Percentiles rank a stretch among this genome's conserved stretches.
phyloP scores from a whole-genome alignment of 2,797 vertebrate species.

The Enteromius anoplus region DNA sequence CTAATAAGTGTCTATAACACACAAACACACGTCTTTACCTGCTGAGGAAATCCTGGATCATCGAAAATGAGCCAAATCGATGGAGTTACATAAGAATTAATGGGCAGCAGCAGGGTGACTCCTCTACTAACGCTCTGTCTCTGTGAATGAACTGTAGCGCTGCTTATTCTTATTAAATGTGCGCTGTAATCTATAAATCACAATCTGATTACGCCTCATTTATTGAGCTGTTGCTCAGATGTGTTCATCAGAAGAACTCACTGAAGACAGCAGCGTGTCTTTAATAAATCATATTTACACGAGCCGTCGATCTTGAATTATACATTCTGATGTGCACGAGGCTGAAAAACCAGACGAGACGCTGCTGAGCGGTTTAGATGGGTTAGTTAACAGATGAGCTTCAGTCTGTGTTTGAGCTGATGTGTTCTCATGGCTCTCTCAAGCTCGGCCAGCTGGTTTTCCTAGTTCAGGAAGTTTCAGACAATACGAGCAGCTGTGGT shows the following conservation, averaged over 20 bases:
- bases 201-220: not conserved
- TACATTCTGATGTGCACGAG: constrained; percentile 18
- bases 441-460: not conserved
- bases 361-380: not conserved
- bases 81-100: not conserved
- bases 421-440: not conserved
- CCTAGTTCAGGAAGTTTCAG: not conserved
- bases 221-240: not conserved
- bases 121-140: too few relatives aligned
- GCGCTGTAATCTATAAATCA: not conserved
- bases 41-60: not conserved
- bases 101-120: too few relatives aligned
- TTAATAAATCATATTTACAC: constrained; percentile 40
- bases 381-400: not conserved
- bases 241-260: not conserved
- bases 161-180: not conserved
- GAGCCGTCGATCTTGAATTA: constrained; percentile 33
- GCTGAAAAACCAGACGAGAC: not conserved
- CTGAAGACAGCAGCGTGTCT: not conserved
- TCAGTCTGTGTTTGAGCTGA: too few relatives aligned
- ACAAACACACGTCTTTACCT: not conserved
- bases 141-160: too few relatives aligned
- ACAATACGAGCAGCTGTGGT: too few relatives aligned
- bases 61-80: not conserved
- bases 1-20: not conserved